phyloP scores from a whole-genome alignment of 2,113 vertebrate species.

The cattle (Bos taurus) region ARS-UCD2.0 NC_037334.1:52359001-52359500 shows the following conservation, averaged over 20 bases:
- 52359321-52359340: not conserved
- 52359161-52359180: not conserved
- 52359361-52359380: not conserved
- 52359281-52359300: not conserved
- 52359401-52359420: not conserved
- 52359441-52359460: not conserved
- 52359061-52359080: not conserved
- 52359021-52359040: not conserved
- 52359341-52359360: not conserved
- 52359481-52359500: not conserved
- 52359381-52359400: not conserved
- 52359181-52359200: not conserved
- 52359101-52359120: not conserved
- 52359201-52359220: not conserved
- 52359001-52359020: not conserved
- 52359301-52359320: not conserved
- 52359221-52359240: not conserved
- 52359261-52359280: not conserved
- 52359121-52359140: not conserved
- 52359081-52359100: not conserved
- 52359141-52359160: not conserved
- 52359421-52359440: not conserved
- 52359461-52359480: not conserved
- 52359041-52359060: not conserved
- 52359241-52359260: not conserved